phyloP scores from a whole-genome alignment of 2,888 invertebrate genomes.

The Pachliopta kotzebuea region DNA sequence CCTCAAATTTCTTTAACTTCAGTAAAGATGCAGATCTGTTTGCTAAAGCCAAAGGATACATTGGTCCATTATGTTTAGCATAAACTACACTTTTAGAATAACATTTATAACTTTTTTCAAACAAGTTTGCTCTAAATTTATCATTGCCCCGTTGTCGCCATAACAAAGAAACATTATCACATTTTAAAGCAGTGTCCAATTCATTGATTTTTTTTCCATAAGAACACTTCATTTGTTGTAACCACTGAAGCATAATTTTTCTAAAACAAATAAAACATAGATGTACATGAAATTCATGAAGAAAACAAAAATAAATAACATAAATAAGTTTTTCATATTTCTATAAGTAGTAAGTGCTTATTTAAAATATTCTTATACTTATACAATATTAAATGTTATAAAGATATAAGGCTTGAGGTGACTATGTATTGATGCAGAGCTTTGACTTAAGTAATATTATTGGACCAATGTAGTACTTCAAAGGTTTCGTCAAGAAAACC shows the following conservation, averaged over 20 bases:
- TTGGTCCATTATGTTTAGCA: constrained; percentile 76
- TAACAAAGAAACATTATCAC: constrained; percentile 54
- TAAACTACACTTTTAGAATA: constrained; percentile 83
- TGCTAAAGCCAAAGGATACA: constrained; percentile 82
- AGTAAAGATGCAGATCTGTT: constrained; percentile 85
- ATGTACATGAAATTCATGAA: too few relatives aligned
- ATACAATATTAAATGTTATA: too few relatives aligned
- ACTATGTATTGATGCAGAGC: too few relatives aligned
- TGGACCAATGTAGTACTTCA: too few relatives aligned
- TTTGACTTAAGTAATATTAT: too few relatives aligned
- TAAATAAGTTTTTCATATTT: too few relatives aligned
- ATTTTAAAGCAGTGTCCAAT: constrained; percentile 58
- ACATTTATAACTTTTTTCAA: constrained; percentile 74
- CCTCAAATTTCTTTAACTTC: constrained; percentile 81
- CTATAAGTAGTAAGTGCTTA: too few relatives aligned
- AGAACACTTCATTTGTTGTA: constrained; percentile 55
- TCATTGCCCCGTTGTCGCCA: constrained; percentile 81
- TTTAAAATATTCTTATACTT: too few relatives aligned
- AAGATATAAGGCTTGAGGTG: too few relatives aligned
- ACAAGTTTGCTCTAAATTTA: constrained; percentile 75
- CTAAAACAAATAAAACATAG: constrained; percentile 37
- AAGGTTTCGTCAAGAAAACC: too few relatives aligned
- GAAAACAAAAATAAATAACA: too few relatives aligned
- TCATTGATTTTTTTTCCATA: constrained; percentile 52
- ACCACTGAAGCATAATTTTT: constrained; percentile 63